Percentiles rank a stretch among this genome's conserved stretches.
These are phyloP conservation scores for Cheilosia impressa DNA, from an alignment of 2,888 invertebrate genomes.

Conservation along the genomic window DNA sequence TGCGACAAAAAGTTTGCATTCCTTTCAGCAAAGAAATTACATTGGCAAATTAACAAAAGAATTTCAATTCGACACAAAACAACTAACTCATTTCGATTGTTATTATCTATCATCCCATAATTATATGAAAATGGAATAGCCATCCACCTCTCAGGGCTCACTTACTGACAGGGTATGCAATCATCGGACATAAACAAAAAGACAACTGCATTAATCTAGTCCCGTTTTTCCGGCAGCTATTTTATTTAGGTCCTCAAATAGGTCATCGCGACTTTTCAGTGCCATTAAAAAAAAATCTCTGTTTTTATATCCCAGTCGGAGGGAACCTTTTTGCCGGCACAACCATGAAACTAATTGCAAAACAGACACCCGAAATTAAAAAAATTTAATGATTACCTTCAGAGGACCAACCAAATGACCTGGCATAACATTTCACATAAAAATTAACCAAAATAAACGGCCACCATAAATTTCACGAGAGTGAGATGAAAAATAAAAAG, in stretches of 20 bases:
- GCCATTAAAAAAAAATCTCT: constrained; percentile 49
- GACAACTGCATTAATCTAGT: constrained; percentile 12
- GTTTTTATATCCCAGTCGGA: constrained; percentile 14
- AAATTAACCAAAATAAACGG: constrained; percentile 35
- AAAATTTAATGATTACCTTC: constrained; percentile 57
- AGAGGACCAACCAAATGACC: constrained; percentile 41
- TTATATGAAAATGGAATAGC: not conserved
- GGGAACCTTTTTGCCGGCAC: not conserved
- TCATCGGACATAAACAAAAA: not conserved
- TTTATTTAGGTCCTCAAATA: constrained; percentile 34
- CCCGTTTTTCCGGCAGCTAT: not conserved
- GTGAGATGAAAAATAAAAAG: constrained; percentile 8
- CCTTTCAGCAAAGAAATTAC: no score
- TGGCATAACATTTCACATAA: constrained; percentile 38
- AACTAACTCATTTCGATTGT: no score
- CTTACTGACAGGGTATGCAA: not conserved
- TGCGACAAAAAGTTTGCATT: no score
- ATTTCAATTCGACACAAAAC: no score
- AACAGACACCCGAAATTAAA: constrained; percentile 38
- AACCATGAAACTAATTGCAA: constrained; percentile 49
- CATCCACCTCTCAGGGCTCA: not conserved
- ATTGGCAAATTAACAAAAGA: no score
- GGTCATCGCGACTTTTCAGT: constrained; percentile 34
- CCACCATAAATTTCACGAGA: constrained; percentile 7
- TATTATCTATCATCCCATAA: no score